These are phyloP conservation scores for Mechanitis messenoides DNA, from an alignment of 2,888 invertebrate genomes.

Conservation along the genomic window DNA sequence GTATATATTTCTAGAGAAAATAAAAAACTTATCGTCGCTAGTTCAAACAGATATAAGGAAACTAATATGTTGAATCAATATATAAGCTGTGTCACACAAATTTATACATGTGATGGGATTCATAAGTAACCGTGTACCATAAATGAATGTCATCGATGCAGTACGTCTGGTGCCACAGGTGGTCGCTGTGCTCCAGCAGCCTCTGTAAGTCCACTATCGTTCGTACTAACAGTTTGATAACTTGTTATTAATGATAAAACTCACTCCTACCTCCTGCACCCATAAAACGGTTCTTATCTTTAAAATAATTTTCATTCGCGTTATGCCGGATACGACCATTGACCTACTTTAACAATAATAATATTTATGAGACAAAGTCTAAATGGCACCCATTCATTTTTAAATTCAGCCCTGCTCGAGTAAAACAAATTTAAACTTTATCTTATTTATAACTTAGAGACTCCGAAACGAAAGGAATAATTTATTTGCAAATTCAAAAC, in stretches of 20 bases:
- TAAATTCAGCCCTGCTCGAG: too few relatives aligned
- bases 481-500: constrained; percentile 31
- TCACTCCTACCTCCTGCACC: not conserved
- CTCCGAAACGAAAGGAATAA: constrained; percentile 31
- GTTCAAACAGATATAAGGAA: not conserved
- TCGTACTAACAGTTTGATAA: not conserved
- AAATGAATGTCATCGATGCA: not conserved
- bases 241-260: constrained; percentile 3
- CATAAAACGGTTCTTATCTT: too few relatives aligned
- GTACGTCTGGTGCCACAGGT: not conserved
- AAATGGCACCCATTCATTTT: too few relatives aligned
- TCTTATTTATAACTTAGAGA: not conserved
- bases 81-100: not conserved
- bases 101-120: not conserved
- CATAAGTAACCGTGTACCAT: not conserved
- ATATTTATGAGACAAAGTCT: too few relatives aligned
- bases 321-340: too few relatives aligned
- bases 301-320: too few relatives aligned
- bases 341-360: too few relatives aligned
- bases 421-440: too few relatives aligned
- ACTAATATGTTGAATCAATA: not conserved
- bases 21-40: not conserved
- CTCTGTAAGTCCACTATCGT: not conserved
- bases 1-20: too few relatives aligned
- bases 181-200: not conserved